phyloP scores from a whole-genome alignment of 2,797 vertebrate genomes.

The Anabacerthia variegaticeps region DNA sequence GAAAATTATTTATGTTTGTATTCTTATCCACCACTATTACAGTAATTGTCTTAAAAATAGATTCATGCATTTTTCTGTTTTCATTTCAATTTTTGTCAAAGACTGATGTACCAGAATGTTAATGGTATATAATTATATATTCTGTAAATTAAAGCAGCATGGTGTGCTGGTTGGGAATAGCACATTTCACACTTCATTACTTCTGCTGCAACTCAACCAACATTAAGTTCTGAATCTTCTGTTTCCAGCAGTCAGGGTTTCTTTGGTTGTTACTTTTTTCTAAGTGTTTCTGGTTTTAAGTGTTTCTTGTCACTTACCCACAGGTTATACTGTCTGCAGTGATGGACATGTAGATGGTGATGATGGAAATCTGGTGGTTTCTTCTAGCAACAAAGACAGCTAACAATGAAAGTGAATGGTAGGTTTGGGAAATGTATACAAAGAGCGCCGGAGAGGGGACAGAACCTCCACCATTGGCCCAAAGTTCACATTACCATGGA shows the following conservation, averaged over 20 bases:
- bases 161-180: slow-evolving; percentile 55
- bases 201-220: slow-evolving; percentile 44
- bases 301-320: neutral
- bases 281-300: neutral
- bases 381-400: neutral
- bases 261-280: neutral
- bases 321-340: neutral
- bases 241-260: slow-evolving; percentile 1
- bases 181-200: slow-evolving; percentile 73
- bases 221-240: slow-evolving; percentile 30
- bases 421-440: neutral
- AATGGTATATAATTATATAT: slow-evolving; percentile 73
- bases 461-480: neutral
- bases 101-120: slow-evolving; percentile 67
- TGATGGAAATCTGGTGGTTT: neutral
- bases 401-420: neutral
- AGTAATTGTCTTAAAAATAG: slow-evolving; percentile 51
- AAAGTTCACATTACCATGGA: neutral
- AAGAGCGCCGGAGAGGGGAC: neutral
- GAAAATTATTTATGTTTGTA: slow-evolving; percentile 19
- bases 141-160: slow-evolving; percentile 74
- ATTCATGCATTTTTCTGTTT: slow-evolving; percentile 54
- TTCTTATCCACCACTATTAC: slow-evolving; percentile 1
- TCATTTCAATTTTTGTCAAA: slow-evolving; percentile 68
- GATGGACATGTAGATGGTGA: accelerated